Evolutionary conservation across 2,888 invertebrate species (phyloP), one percentile per base, ranked within the genome.

Genomic region (Bedellia somnulentella): DNA sequence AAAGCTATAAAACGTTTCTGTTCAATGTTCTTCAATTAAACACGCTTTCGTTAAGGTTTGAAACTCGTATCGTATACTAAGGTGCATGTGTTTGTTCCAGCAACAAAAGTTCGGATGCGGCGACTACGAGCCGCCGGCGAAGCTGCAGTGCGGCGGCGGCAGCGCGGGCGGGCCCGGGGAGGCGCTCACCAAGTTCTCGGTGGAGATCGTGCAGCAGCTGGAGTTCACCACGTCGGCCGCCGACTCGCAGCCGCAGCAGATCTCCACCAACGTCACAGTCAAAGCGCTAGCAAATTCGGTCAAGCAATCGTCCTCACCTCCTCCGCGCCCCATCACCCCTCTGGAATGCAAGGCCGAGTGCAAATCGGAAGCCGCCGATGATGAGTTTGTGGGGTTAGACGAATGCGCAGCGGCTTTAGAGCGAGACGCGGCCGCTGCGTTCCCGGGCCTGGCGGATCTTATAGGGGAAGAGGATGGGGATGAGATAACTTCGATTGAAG

Each of bases 231-330:
- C 90, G 24, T 89, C 88, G 27, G 87, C 89, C 30, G 89, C 89
- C 27, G 91, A 88, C 53, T 87, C 89, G 5, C 90, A 90, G 53
- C 87, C 91, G 30, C 91, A 92, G 53, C 91, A 92, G 66, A 93
- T 93, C 43, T 89, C 87, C 50, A 93, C 93, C 41, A 93, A 93
- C 76, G 92, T 93, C 34, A 93, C 93, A 30, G 93, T 93, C 39
- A 93, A 93, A 45, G 73, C 70, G 35, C 59, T 73, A 47, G 78
- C 59, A 42, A 79, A 70, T 51, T 77, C 67, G 40, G 70, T 68
- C 37, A 76, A 71, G 45, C 61, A 66, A 5, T 68, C 67, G 32
- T 61, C 54, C 43, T 66, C 66, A 24, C 68, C 67, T 29, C 75
- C 70, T 32, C 63, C 73, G 9, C 60, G 91, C 23, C 88, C 88